phyloP scores from a whole-genome alignment of 92 coral and sea anemone genomes.

The Siderastrea siderea region DNA sequence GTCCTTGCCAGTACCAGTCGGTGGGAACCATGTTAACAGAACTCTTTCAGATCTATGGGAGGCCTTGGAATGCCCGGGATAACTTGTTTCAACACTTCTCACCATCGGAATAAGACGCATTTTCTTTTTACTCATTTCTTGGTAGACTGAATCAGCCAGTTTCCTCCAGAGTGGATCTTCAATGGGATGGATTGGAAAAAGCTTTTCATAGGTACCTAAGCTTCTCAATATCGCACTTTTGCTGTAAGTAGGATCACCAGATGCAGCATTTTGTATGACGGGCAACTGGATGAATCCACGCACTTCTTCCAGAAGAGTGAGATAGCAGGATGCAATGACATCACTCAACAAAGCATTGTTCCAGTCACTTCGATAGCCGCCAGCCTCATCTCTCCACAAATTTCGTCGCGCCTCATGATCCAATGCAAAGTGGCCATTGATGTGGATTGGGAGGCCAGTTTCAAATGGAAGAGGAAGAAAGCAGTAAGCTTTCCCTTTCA shows the following conservation, averaged over 20 bases:
- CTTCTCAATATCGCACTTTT: not conserved
- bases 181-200: slow-evolving; percentile 50
- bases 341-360: slow-evolving; percentile 55
- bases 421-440: slow-evolving; percentile 88
- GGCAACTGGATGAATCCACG: slow-evolving; percentile 28
- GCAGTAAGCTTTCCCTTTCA: slow-evolving; percentile 58
- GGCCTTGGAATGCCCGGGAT: not conserved
- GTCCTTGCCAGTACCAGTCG: slow-evolving; percentile 38
- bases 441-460: slow-evolving; percentile 85
- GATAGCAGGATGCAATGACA: slow-evolving; percentile 75
- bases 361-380: slow-evolving; percentile 76
- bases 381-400: slow-evolving; percentile 73
- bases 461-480: slow-evolving; percentile 84
- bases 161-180: slow-evolving; percentile 59
- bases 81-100: not conserved
- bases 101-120: slow-evolving; percentile 58
- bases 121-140: slow-evolving; percentile 21
- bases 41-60: not conserved
- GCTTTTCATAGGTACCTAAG: slow-evolving; percentile 37
- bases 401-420: slow-evolving; percentile 75
- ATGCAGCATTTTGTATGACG: too few relatives aligned
- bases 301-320: slow-evolving; percentile 58
- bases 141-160: slow-evolving; percentile 74
- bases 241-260: not conserved
- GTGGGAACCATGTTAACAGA: slow-evolving; percentile 57